Evolutionary conservation across 2,797 vertebrate genomes (phyloP).

Genomic region (Thalassophryne amazonica): DNA sequence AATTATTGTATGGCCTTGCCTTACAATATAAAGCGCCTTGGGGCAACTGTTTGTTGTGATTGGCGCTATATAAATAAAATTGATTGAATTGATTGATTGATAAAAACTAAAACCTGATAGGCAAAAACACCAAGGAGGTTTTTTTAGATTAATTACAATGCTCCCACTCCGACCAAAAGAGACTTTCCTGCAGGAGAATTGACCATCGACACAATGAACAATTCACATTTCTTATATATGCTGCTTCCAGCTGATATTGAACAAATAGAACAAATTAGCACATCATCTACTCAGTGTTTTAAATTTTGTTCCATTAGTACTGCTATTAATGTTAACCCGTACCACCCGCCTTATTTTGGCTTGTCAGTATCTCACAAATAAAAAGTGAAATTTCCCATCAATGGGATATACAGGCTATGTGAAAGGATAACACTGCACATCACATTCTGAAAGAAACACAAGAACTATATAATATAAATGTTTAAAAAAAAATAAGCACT

Average conservation of each 20-base stretch:
- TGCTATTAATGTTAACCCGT: not conserved
- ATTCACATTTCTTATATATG: slow-evolving; percentile 28
- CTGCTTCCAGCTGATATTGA: slow-evolving; percentile 34
- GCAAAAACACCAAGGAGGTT: slow-evolving; percentile 7
- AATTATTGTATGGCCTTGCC: no score
- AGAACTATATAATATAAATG: slow-evolving; percentile 9
- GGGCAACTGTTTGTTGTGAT: no score
- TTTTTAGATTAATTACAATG: slow-evolving; percentile 25
- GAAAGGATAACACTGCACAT: no score
- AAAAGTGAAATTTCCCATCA: no score
- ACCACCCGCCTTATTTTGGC: no score
- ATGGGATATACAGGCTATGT: no score
- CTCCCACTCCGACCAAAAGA: slow-evolving; percentile 9
- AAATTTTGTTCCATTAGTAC: not conserved
- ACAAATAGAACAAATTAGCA: slow-evolving; percentile 17
- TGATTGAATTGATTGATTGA: no score
- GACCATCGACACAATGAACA: slow-evolving; percentile 5
- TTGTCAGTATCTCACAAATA: no score
- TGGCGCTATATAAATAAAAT: no score
- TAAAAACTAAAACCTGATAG: not conserved
- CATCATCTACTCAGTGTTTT: not conserved
- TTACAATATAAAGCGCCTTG: no score
- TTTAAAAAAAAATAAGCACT: not conserved
- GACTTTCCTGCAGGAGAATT: slow-evolving; percentile 11
- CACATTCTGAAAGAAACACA: not conserved